Percentiles rank a stretch among this genome's conserved stretches.
Evolutionary conservation across 1,140 invertebrate genomes (phyloP).

Genomic region (Formica selysi): DNA sequence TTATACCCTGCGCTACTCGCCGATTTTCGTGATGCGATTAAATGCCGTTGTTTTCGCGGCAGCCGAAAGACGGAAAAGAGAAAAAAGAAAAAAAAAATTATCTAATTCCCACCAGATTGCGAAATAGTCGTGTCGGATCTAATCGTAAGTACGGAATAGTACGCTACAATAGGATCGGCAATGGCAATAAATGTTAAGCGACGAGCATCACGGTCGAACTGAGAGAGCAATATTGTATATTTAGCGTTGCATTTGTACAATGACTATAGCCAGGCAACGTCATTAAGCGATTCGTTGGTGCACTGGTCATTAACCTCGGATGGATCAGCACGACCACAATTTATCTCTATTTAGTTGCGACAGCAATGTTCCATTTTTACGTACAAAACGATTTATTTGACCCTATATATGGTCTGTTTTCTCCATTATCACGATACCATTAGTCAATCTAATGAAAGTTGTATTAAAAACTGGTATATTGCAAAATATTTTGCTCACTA

Average conservation of each 20-base stretch:
- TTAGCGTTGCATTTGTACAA: slow-evolving; percentile 71
- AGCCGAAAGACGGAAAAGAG: not conserved
- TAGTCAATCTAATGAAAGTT: slow-evolving; percentile 57
- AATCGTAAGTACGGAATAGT: slow-evolving; percentile 27
- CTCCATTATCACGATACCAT: slow-evolving; percentile 8
- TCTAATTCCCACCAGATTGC: slow-evolving; percentile 12
- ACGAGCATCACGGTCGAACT: slow-evolving; percentile 27
- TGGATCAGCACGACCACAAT: slow-evolving; percentile 57
- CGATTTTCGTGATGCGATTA: slow-evolving; percentile 49
- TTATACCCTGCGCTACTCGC: slow-evolving; percentile 17
- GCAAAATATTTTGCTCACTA: not conserved
- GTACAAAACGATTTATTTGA: slow-evolving; percentile 45
- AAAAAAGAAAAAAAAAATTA: not conserved
- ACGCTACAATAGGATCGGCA: slow-evolving; percentile 55
- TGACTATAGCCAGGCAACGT: slow-evolving; percentile 68
- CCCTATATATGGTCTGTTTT: not conserved
- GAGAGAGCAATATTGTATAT: slow-evolving; percentile 68
- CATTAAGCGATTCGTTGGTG: slow-evolving; percentile 70
- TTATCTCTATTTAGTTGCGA: slow-evolving; percentile 56
- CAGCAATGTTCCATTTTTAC: slow-evolving; percentile 53
- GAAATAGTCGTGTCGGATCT: slow-evolving; percentile 56
- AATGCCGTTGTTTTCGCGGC: slow-evolving; percentile 12
- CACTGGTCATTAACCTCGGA: slow-evolving; percentile 63
- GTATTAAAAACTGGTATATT: slow-evolving; percentile 28
- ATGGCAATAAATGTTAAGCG: slow-evolving; percentile 50